Conservation (phyloP, 2,113 vertebrate species). For the Scopus umbretta region DNA sequence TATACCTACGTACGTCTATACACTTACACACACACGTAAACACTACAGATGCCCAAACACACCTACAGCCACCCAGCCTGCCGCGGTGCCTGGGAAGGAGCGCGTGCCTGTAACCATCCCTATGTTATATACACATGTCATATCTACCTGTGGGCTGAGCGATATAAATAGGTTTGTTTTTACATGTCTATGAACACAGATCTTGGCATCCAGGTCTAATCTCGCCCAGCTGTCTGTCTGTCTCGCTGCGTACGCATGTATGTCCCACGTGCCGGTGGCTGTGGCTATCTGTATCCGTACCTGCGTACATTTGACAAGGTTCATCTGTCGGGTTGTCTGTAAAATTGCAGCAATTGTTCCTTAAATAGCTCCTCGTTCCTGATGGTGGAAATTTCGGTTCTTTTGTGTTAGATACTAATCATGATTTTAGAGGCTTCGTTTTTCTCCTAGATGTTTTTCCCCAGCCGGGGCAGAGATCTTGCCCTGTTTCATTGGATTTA, state of each 20-base stretch:
- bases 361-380: slow-evolving; percentile 30
- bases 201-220: accelerated
- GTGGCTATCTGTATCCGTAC: not conserved
- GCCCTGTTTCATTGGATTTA: not conserved
- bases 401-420: slow-evolving; percentile 14
- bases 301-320: not conserved
- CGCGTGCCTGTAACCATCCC: not conserved
- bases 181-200: accelerated
- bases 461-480: not conserved
- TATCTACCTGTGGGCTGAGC: not conserved
- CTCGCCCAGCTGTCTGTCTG: not conserved
- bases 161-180: accelerated
- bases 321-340: not conserved
- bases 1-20: accelerated
- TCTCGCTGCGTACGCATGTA: accelerated
- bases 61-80: accelerated
- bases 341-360: slow-evolving; percentile 46
- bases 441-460: not conserved
- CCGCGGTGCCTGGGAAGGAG: not conserved
- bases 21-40: too few species aligned
- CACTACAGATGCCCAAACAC: not conserved
- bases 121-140: accelerated
- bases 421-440: not conserved
- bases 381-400: not conserved
- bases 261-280: not conserved